These are phyloP conservation scores for Caenorhabditis afra DNA, from an alignment of 2,888 invertebrate species.

Conservation along the genomic window DNA sequence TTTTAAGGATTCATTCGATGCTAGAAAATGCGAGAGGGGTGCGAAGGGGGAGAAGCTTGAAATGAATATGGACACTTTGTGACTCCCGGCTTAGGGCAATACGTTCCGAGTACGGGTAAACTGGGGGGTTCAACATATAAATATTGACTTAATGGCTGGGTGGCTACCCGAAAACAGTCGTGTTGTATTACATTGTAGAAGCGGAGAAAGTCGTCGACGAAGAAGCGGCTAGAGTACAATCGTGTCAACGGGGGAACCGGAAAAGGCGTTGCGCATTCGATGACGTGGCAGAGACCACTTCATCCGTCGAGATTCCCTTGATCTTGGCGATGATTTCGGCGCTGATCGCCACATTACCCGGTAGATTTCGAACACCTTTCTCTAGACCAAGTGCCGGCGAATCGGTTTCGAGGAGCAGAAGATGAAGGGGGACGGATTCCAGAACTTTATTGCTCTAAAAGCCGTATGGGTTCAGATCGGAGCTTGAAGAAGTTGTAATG, in stretches of 20 bases:
- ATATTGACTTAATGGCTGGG: conserved; percentile 29
- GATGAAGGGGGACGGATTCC: conserved; percentile 81
- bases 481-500: neutral
- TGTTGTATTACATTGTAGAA: conserved; percentile 34
- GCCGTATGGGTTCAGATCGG: neutral
- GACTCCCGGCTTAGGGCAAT: too few species aligned
- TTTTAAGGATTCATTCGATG: too few species aligned
- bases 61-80: too few species aligned
- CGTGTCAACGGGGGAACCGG: conserved; percentile 1
- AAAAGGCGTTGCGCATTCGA: conserved; percentile 78
- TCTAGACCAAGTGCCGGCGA: conserved; percentile 82
- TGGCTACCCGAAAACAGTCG: conserved; percentile 45
- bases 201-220: neutral
- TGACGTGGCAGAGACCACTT: conserved; percentile 80
- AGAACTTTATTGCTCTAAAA: conserved; percentile 62
- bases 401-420: conserved; percentile 82
- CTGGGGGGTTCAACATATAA: conserved; percentile 1
- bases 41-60: too few species aligned
- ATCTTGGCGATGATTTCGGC: conserved; percentile 81
- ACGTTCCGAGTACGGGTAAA: too few species aligned
- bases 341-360: conserved; percentile 80
- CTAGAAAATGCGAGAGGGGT: too few species aligned
- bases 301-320: conserved; percentile 68
- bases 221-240: neutral
- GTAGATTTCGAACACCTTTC: conserved; percentile 80